These are phyloP conservation scores for Hephaestus fuliginosus DNA, from an alignment of 2,797 vertebrate species.

Conservation along the genomic window DNA sequence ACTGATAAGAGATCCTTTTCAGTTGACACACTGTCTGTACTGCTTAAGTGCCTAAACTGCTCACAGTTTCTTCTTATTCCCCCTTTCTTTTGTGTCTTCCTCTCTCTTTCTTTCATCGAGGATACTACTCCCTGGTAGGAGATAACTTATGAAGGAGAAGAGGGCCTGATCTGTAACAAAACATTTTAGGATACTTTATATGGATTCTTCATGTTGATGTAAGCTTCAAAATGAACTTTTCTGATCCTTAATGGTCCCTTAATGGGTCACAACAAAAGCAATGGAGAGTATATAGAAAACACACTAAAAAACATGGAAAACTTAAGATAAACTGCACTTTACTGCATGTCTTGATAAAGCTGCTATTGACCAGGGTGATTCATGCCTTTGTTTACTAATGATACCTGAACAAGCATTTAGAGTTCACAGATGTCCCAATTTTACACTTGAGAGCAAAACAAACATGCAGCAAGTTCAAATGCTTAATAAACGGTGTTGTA, in stretches of 20 bases:
- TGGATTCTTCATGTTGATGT: conserved; percentile 76
- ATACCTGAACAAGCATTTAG: neutral
- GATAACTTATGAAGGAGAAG: conserved; percentile 40
- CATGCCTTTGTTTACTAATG: neutral
- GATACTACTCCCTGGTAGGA: conserved; percentile 26
- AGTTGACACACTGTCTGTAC: neutral
- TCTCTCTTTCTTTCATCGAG: conserved; percentile 20
- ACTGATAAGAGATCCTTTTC: neutral
- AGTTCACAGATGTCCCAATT: neutral
- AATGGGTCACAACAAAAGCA: neutral
- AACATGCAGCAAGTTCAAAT: neutral
- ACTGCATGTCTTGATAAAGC: neutral
- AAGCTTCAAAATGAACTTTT: conserved; percentile 40
- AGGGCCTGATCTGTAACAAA: conserved; percentile 38
- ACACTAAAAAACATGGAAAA: neutral
- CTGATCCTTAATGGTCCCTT: neutral
- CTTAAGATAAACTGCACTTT: neutral
- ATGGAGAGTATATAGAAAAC: neutral
- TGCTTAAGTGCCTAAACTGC: conserved; percentile 1
- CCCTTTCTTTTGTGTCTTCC: neutral
- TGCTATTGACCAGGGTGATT: neutral
- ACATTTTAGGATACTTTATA: conserved; percentile 36
- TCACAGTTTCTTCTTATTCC: neutral
- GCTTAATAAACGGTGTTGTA: neutral
- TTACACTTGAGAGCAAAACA: neutral